These are phyloP conservation scores for Hippasteria phrygiana DNA, from an alignment of 53 echinoderm and acorn worm genomes.

Conservation along the genomic window DNA sequence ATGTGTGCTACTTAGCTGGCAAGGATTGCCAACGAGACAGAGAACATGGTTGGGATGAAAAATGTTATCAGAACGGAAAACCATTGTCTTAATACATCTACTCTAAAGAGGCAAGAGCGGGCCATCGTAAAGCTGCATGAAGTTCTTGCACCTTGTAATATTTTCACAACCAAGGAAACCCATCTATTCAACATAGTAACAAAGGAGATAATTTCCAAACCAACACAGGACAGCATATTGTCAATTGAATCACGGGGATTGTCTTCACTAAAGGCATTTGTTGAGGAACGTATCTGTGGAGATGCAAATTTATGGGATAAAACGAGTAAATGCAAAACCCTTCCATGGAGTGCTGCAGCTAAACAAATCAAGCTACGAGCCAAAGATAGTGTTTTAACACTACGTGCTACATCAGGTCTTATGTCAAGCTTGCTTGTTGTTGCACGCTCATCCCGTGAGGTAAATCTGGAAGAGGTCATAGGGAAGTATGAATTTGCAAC, in stretches of 20 bases:
- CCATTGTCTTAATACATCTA: constrained; percentile 5
- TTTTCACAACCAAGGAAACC: constrained; percentile 21
- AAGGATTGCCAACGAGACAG: constrained; percentile 48
- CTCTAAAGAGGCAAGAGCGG: constrained; percentile 31
- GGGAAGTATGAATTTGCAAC: constrained; percentile 48
- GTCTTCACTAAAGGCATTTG: constrained; percentile 1
- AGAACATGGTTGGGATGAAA: constrained; percentile 41
- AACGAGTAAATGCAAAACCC: constrained; percentile 46
- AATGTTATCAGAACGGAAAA: constrained; percentile 1
- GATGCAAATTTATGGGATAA: constrained; percentile 57
- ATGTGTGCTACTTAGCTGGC: constrained; percentile 38
- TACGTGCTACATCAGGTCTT: constrained; percentile 34
- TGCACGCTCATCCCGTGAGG: constrained; percentile 30
- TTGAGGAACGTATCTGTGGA: constrained; percentile 45
- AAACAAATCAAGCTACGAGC: not conserved
- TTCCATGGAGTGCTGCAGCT: constrained; percentile 34
- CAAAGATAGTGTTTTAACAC: not conserved
- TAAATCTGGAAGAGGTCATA: constrained; percentile 50
- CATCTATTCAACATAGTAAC: constrained; percentile 40
- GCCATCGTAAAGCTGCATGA: constrained; percentile 6
- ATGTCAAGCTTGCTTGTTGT: constrained; percentile 33
- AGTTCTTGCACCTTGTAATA: constrained; percentile 7
- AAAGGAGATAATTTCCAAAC: constrained; percentile 29
- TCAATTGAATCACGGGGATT: not conserved
- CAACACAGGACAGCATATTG: constrained; percentile 24